Percentiles rank a stretch among this genome's conserved stretches.
Conservation (phyloP, 2,797 vertebrate genomes). For the Microctenopoma lineatum region DNA sequence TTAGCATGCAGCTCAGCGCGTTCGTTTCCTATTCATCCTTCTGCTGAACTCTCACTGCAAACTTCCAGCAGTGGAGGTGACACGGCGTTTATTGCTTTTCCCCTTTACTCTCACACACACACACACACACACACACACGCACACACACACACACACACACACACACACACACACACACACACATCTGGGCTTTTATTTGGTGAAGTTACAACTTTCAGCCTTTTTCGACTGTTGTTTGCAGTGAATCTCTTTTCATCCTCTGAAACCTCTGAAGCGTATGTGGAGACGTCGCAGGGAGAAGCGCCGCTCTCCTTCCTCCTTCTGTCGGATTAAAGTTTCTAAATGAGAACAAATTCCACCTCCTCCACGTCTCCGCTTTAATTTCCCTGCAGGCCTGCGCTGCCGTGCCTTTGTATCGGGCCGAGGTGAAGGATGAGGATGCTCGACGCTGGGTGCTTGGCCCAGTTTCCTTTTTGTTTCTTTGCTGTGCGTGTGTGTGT, state of each 20-base stretch:
- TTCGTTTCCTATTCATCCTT: slow-evolving; percentile 29
- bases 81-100: slow-evolving; percentile 69
- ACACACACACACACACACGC: too few relatives aligned
- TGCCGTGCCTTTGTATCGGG: slow-evolving; percentile 48
- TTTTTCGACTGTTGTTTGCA: slow-evolving; percentile 27
- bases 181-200: not conserved
- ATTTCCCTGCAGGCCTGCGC: slow-evolving; percentile 74
- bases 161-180: too few relatives aligned
- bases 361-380: slow-evolving; percentile 66
- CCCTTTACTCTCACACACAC: slow-evolving; percentile 27
- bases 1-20: slow-evolving; percentile 13
- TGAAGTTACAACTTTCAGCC: slow-evolving; percentile 3
- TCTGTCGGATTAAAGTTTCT: slow-evolving; percentile 64
- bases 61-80: slow-evolving; percentile 60
- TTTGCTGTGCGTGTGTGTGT: slow-evolving; percentile 1
- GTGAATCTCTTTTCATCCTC: slow-evolving; percentile 67
- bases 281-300: slow-evolving; percentile 1
- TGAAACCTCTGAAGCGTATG: slow-evolving; percentile 43
- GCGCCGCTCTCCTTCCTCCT: slow-evolving; percentile 27
- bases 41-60: not conserved
- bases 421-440: slow-evolving; percentile 68
- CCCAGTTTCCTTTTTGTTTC: slow-evolving; percentile 52
- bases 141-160: too few relatives aligned
- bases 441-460: slow-evolving; percentile 54
- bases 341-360: slow-evolving; percentile 75